Evolutionary conservation across 2,113 vertebrate species (phyloP).

Genomic region (Dasyprocta punctata): DNA sequence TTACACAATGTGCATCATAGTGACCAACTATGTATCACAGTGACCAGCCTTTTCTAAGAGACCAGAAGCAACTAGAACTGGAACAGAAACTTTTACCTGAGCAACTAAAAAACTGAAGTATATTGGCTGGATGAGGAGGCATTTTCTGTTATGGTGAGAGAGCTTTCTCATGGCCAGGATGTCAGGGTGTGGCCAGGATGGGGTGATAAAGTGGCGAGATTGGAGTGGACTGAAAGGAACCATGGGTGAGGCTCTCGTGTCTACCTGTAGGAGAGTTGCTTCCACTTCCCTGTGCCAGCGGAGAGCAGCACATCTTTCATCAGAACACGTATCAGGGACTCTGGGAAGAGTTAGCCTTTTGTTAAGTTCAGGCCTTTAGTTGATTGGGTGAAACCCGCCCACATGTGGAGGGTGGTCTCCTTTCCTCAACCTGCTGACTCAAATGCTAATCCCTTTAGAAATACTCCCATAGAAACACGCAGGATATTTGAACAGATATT

Average conservation of each 20-base stretch:
- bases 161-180: no score
- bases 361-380: background rate
- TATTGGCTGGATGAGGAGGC: no score
- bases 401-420: background rate
- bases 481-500: background rate
- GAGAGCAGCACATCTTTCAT: background rate
- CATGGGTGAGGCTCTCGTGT: background rate
- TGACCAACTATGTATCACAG: no score
- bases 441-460: background rate
- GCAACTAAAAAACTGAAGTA: no score
- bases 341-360: background rate
- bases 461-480: background rate
- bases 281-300: no score
- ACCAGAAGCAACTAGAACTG: no score
- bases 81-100: no score
- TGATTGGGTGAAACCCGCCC: background rate
- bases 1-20: no score
- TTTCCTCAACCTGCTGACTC: background rate
- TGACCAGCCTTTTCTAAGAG: no score
- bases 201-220: no score
- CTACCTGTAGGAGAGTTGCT: background rate
- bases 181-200: background rate
- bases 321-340: background rate
- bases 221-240: background rate
- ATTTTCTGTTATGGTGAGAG: no score